phyloP scores from a whole-genome alignment of 1,140 invertebrate genomes.

The Sesamia nonagrioides region DNA sequence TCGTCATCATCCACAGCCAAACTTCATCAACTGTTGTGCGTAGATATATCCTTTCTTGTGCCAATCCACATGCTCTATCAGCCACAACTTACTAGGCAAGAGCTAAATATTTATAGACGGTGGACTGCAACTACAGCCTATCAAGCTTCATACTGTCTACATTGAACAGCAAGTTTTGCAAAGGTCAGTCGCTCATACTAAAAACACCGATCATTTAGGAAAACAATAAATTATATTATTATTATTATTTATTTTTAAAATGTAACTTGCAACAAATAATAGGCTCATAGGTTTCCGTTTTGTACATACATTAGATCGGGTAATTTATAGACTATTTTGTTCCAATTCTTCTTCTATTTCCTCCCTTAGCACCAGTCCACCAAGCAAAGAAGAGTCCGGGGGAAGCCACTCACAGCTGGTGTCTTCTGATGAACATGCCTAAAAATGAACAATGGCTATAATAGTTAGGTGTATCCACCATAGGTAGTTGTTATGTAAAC shows the following conservation, averaged over 20 bases:
- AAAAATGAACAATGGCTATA: neutral
- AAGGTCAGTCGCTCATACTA: too few relatives aligned
- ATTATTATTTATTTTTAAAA: conserved; percentile 36
- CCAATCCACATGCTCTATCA: too few relatives aligned
- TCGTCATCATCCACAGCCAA: too few relatives aligned
- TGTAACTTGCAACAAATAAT: conserved; percentile 59
- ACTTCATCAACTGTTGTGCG: too few relatives aligned
- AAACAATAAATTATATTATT: neutral
- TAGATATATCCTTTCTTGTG: too few relatives aligned
- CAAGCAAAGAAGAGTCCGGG: conserved; percentile 73
- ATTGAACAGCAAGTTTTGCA: too few relatives aligned
- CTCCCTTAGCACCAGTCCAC: conserved; percentile 69
- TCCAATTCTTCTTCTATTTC: conserved; percentile 74
- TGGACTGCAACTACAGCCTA: too few relatives aligned
- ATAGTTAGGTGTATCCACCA: neutral
- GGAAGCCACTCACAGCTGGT: conserved; percentile 84
- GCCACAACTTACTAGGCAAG: too few relatives aligned
- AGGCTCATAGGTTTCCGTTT: neutral
- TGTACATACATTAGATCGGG: neutral
- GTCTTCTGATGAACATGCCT: conserved; percentile 82
- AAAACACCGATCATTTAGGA: too few relatives aligned
- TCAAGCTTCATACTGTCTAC: too few relatives aligned
- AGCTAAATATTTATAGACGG: too few relatives aligned
- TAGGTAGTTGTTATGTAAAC: too few relatives aligned
- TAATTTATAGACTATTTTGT: conserved; percentile 52